Conservation (phyloP, 2,888 invertebrate species). For the Drosophila mayaguana region DNA sequence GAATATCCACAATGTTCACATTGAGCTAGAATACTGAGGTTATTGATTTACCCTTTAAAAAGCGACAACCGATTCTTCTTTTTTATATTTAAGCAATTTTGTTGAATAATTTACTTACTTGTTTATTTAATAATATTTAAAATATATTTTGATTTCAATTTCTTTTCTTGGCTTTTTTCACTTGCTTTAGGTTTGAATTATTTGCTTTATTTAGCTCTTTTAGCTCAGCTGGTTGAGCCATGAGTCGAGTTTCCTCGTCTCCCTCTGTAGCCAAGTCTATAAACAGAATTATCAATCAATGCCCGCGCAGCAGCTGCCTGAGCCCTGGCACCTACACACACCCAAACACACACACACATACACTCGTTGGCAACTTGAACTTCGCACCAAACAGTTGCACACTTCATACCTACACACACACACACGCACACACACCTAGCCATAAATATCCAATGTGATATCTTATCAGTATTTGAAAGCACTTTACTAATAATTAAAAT, state of each 20-base stretch:
- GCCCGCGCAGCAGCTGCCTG: conserved; percentile 44
- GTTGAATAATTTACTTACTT: no score
- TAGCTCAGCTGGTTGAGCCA: background rate
- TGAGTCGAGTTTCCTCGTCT: background rate
- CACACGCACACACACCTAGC: conserved; percentile 18
- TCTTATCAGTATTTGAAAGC: conserved; percentile 78
- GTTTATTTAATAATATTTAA: no score
- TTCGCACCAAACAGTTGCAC: conserved; percentile 56
- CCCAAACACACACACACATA: conserved; percentile 9
- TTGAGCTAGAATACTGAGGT: no score
- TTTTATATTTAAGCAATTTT: no score
- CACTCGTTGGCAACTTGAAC: conserved; percentile 61
- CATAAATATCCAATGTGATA: conserved; percentile 75
- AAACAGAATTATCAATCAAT: conserved; percentile 62
- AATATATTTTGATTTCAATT: background rate
- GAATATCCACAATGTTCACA: no score
- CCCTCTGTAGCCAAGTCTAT: conserved; percentile 15
- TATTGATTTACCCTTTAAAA: no score
- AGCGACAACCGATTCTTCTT: no score
- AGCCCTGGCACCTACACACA: background rate
- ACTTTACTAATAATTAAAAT: conserved; percentile 84
- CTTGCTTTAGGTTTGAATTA: background rate
- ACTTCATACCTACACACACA: conserved; percentile 10
- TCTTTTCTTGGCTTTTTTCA: background rate
- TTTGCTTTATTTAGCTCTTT: background rate